Conservation (phyloP, 1,140 invertebrate species). For the Leptestheria dahalacensis region DNA sequence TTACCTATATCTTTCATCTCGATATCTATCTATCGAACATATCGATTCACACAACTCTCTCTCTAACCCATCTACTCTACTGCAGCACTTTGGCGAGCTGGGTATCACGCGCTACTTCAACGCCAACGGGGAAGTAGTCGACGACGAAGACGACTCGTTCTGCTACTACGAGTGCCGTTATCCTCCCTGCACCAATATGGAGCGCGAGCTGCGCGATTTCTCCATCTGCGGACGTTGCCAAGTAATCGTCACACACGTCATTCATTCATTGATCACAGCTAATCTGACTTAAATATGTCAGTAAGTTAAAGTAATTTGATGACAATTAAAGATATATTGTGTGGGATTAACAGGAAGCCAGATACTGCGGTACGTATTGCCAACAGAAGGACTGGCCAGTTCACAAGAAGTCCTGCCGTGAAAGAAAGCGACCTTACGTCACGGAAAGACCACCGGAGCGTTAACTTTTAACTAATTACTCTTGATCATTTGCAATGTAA, state of each 20-base stretch:
- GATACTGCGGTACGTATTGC: slow-evolving; percentile 36
- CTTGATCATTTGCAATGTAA: background rate
- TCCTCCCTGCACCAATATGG: slow-evolving; percentile 38
- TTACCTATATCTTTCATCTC: too few species aligned
- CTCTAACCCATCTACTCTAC: too few species aligned
- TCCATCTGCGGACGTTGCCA: slow-evolving; percentile 41
- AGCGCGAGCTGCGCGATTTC: slow-evolving; percentile 37
- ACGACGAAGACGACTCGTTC: slow-evolving; percentile 30
- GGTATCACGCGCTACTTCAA: slow-evolving; percentile 29
- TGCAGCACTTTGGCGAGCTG: slow-evolving; percentile 28
- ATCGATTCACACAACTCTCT: too few species aligned
- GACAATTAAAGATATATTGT: too few species aligned
- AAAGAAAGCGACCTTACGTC: slow-evolving; percentile 24
- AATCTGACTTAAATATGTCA: background rate
- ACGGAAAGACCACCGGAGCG: slow-evolving; percentile 26
- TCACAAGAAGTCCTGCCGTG: slow-evolving; percentile 33
- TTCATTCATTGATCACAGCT: slow-evolving; percentile 20
- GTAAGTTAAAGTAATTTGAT: too few species aligned
- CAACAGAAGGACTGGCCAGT: slow-evolving; percentile 37
- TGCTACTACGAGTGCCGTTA: slow-evolving; percentile 40
- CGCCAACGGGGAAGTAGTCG: slow-evolving; percentile 31
- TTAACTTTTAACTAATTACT: slow-evolving; percentile 19
- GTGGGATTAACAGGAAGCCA: slow-evolving; percentile 26
- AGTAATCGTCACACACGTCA: too few species aligned
- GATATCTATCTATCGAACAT: too few species aligned